phyloP scores from a whole-genome alignment of 2,113 vertebrate species.

The Ceratotherium simum region DNA sequence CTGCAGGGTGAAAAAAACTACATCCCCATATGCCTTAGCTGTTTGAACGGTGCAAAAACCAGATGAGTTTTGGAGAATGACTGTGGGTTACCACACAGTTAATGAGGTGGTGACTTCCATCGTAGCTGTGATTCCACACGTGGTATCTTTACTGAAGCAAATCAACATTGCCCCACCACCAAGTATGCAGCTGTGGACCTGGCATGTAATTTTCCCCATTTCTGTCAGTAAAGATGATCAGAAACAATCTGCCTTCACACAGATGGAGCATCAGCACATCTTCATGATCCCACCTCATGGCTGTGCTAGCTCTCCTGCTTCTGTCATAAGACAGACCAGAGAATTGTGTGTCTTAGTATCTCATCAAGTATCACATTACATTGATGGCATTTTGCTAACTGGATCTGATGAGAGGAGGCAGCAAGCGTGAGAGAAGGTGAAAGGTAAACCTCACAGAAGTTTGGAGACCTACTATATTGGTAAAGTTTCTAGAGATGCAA shows the following conservation, averaged over 20 bases:
- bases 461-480: no score
- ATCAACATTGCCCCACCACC: rapidly evolving
- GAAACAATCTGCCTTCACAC: not conserved
- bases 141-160: not conserved
- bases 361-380: no score
- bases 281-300: rapidly evolving
- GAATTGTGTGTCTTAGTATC: no score
- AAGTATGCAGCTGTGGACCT: rapidly evolving
- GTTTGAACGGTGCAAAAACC: not conserved
- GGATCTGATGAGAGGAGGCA: not conserved
- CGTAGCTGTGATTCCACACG: rapidly evolving
- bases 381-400: not conserved
- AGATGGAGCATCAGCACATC: not conserved
- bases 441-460: not conserved
- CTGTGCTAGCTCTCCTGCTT: not conserved
- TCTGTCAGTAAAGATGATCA: not conserved
- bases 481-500: not conserved
- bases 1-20: rapidly evolving
- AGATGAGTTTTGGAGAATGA: rapidly evolving
- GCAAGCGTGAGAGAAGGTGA: not conserved
- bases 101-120: rapidly evolving
- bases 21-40: not conserved
- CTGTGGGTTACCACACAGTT: not conserved
- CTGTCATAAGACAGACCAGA: not conserved
- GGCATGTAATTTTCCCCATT: not conserved